These are phyloP conservation scores for Pipistrellus nathusii DNA, from an alignment of 2,797 vertebrate species.

Conservation along the genomic window DNA sequence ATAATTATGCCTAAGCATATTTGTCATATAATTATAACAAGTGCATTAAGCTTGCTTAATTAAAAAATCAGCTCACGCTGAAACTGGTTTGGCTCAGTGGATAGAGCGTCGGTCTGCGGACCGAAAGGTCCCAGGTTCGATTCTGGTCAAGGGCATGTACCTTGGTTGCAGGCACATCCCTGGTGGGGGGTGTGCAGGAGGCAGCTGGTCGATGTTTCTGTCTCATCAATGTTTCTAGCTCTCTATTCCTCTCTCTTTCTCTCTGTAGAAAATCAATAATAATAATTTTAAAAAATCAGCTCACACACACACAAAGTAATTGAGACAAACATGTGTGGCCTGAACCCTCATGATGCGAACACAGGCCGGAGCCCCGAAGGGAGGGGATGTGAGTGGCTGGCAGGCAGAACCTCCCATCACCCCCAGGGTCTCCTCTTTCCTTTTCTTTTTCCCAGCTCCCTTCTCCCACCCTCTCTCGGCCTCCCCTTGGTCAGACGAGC, in stretches of 20 bases:
- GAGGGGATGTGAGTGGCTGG: neutral
- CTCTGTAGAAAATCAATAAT: no score
- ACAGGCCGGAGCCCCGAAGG: neutral
- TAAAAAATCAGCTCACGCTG: neutral
- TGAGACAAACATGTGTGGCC: neutral
- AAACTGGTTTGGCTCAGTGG: no score
- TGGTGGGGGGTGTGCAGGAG: no score
- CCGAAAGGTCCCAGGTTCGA: no score
- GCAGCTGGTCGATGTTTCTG: no score
- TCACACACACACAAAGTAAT: neutral
- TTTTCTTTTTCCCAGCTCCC: neutral
- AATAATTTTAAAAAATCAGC: no score
- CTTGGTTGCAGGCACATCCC: no score
- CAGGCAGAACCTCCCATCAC: neutral
- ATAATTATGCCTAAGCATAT: neutral
- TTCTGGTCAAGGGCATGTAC: no score
- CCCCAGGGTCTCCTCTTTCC: neutral
- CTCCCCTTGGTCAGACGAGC: neutral
- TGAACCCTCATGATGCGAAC: neutral
- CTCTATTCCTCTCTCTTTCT: no score
- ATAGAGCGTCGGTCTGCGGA: no score
- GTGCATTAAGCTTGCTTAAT: neutral
- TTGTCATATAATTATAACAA: neutral
- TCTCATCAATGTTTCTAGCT: no score
- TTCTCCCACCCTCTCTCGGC: neutral